Evolutionary conservation across 2,888 invertebrate genomes (phyloP), one percentile per base, ranked within the genome.

Genomic region (Geotrupes spiniger): DNA sequence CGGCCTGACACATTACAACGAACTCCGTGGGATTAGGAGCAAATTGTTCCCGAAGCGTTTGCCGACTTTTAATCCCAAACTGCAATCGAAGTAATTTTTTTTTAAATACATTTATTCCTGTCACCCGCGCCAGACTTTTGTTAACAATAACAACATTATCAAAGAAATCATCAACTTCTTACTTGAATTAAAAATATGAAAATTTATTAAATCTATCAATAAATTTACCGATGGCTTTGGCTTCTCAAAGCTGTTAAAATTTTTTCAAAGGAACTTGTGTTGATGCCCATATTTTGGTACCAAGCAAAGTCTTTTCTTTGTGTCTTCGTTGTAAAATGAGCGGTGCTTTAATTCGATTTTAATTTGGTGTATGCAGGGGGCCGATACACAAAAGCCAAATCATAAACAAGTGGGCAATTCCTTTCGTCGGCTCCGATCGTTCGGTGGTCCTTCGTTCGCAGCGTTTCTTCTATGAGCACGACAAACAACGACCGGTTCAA

Each of bases 401-500:
- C n/a, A 46, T 50, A 1, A 45, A 54, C 14, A 16, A 31, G 27
- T 63, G 59, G 57, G 49, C 54, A 63, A 82, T 83, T 38, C 85
- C 91, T 1, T 95, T 96, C 74, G 82, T 82, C 0, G 92, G 92
- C 21, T 76, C 91, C 6, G 96, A 96, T 75, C 79, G 82, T 51
- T 84, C 93, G 1, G 84, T 96, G 1, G 83, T 88, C 9, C 75
- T 81, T 66, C 80, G 96, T 37, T 84, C 92, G 0, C 94, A 96
- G 69, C 79, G 89, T 39, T 81, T 79, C 65, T 78, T 91, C 15
- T 85, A 82, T 66, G 83, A 86, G 31, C 70, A 75, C 1, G 78
- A 82, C 1, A 80, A 85, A 43, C 76, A 80, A 56, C 80, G 92
- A 4, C 95, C 96, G 0, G 81, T 81, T 4, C 92, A 94, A 72